Evolutionary conservation across 2,888 invertebrate genomes (phyloP).

Genomic region (Teinopalpus imperialis): DNA sequence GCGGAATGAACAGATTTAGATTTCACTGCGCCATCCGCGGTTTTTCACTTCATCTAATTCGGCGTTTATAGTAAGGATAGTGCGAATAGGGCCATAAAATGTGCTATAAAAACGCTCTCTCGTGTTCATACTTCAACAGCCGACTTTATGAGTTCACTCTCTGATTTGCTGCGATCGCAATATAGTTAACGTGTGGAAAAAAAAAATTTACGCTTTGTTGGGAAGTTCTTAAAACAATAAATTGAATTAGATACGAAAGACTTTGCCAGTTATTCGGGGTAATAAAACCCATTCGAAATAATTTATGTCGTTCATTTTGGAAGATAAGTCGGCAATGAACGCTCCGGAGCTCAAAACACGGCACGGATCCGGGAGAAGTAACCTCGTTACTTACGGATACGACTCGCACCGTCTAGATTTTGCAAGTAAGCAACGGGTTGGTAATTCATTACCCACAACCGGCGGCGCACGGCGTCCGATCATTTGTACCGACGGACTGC

Average conservation of each 20-base stretch:
- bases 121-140: constrained; percentile 56
- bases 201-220: constrained; percentile 33
- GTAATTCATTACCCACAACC: constrained; percentile 70
- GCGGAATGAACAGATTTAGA: constrained; percentile 57
- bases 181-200: constrained; percentile 29
- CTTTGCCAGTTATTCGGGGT: constrained; percentile 50
- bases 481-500: constrained; percentile 47
- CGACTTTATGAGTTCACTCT: constrained; percentile 55
- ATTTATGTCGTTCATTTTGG: constrained; percentile 66
- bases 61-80: constrained; percentile 68
- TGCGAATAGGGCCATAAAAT: constrained; percentile 68
- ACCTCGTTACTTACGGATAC: constrained; percentile 66
- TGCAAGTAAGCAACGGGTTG: constrained; percentile 58
- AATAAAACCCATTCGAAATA: constrained; percentile 65
- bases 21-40: constrained; percentile 58
- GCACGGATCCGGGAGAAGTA: constrained; percentile 52
- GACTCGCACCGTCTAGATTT: constrained; percentile 55
- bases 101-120: constrained; percentile 63
- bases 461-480: constrained; percentile 42
- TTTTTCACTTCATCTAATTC: constrained; percentile 67
- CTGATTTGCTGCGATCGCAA: constrained; percentile 50
- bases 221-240: constrained; percentile 44
- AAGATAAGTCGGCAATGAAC: constrained; percentile 68
- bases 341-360: constrained; percentile 67
- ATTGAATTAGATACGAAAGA: constrained; percentile 45